These are phyloP conservation scores for Diadophis punctatus DNA, from an alignment of 2,113 vertebrate genomes.

Conservation along the genomic window DNA sequence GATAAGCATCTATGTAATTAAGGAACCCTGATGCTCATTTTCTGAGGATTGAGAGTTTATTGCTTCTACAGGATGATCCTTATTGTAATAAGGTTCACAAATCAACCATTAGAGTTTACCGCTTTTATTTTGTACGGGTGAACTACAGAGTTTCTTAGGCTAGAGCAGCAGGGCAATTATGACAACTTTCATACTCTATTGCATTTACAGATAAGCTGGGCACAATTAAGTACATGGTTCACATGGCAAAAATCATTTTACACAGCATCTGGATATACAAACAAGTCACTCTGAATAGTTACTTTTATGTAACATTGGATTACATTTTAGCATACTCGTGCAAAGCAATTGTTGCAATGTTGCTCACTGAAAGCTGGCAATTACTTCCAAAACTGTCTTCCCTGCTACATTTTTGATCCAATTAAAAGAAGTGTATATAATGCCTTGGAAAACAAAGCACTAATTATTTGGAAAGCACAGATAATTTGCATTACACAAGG, in stretches of 20 bases:
- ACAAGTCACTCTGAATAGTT: slow-evolving; percentile 46
- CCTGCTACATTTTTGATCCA: slow-evolving; percentile 38
- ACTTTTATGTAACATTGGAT: slow-evolving; percentile 39
- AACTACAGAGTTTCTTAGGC: slow-evolving; percentile 47
- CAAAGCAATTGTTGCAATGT: slow-evolving; percentile 35
- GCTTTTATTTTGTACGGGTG: slow-evolving; percentile 59
- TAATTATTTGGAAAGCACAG: slow-evolving; percentile 38
- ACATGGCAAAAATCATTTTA: slow-evolving; percentile 42
- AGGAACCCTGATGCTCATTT: neutral
- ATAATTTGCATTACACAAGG: slow-evolving; percentile 50
- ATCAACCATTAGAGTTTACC: slow-evolving; percentile 47
- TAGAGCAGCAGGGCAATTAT: slow-evolving; percentile 51
- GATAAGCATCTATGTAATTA: neutral
- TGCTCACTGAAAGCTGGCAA: slow-evolving; percentile 24
- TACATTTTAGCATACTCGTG: slow-evolving; percentile 50
- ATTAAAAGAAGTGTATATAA: slow-evolving; percentile 55
- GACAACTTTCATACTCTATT: slow-evolving; percentile 58
- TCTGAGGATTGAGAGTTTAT: neutral
- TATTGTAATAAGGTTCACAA: neutral
- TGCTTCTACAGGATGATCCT: neutral
- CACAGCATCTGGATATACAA: slow-evolving; percentile 49
- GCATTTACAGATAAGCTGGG: slow-evolving; percentile 44
- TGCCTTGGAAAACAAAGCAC: slow-evolving; percentile 47
- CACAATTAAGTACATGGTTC: slow-evolving; percentile 61
- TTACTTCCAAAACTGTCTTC: slow-evolving; percentile 29